A percentile compares a stretch with the other conserved stretches of the same genome.
These are phyloP conservation scores for Chrysotoxum bicinctum DNA, from an alignment of 2,888 invertebrate species.

Conservation along the genomic window DNA sequence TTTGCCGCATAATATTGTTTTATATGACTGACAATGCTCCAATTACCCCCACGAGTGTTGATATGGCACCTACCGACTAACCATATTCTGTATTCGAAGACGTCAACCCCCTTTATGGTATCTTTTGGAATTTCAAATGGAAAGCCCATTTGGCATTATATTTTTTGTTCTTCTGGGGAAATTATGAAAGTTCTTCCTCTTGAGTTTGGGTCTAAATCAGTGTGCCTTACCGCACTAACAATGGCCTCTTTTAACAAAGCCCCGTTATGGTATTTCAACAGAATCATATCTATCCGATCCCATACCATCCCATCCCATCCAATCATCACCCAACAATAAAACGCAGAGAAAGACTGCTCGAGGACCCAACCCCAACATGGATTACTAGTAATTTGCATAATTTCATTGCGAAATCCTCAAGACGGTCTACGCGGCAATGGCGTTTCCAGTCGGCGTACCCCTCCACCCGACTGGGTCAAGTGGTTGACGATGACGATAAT, in stretches of 20 bases:
- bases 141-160: neutral
- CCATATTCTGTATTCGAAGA: neutral
- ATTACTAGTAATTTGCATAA: conserved; percentile 70
- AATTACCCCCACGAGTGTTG: conserved; percentile 36
- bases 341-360: conserved; percentile 22
- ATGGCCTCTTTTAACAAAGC: conserved; percentile 32
- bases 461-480: conserved; percentile 41
- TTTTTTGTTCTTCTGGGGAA: neutral
- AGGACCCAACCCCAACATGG: conserved; percentile 41
- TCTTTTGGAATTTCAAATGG: conserved; percentile 5
- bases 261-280: conserved; percentile 45
- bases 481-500: conserved; percentile 57
- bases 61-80: conserved; percentile 8
- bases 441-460: neutral
- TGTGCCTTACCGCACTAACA: conserved; percentile 6
- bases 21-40: conserved; percentile 62
- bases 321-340: conserved; percentile 67
- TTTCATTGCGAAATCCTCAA: conserved; percentile 46
- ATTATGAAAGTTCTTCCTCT: conserved; percentile 42
- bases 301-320: conserved; percentile 40
- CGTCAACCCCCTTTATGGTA: neutral
- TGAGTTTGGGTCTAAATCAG: conserved; percentile 47
- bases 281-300: conserved; percentile 32
- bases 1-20: conserved; percentile 60
- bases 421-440: neutral